Evolutionary conservation across 2,888 invertebrate genomes (phyloP), one percentile per base, ranked within the genome.

Genomic region (Epinotia ramella): DNA sequence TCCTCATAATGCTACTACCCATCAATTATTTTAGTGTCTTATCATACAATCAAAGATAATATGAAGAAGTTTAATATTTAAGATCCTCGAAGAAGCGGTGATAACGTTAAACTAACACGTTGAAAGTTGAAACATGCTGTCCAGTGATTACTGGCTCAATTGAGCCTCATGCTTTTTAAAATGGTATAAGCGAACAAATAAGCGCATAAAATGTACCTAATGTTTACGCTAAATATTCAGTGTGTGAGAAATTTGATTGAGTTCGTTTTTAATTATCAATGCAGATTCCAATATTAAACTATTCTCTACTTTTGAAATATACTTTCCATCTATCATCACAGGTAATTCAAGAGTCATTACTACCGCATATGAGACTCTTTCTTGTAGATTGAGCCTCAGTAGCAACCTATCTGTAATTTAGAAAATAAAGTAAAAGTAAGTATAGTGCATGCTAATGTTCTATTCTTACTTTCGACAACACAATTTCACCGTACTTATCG

Each of bases 371-470:
- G 83, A 82, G 82, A 80, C 81, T 84, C 84, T 84, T 82, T 77
- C 81, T 75, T 77, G 78, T 77, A 80, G 80, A 84, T 83, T 76
- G 79, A 80, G 82, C 82, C 78, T 86, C 85, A 86, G 87, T 87
- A 84, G 84, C 82, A 82, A 62, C 74, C 65, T 75, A 63, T 82
- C 83, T 83, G 84, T 87, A 83, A 84, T 88, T 84, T 84, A 83
- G 80, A 81, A 81, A 86, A 88, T 82, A 81, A 86, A 88, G 88
- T 89, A 89, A 91, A 89, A 91, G 90, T 89, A 83, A 81, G 60
- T 66, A 84, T 84, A 89, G 87, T 87, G 86, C 86, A 89, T 89
- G 85, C 84, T 91, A 88, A 91, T 89, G 86, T 79, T 78, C 84
- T 82, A 87, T 90, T 90, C 89, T 91, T 88, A 84, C 85, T 89